Evolutionary conservation across 1,140 invertebrate genomes (phyloP).

Genomic region (Drosophila repletoides): DNA sequence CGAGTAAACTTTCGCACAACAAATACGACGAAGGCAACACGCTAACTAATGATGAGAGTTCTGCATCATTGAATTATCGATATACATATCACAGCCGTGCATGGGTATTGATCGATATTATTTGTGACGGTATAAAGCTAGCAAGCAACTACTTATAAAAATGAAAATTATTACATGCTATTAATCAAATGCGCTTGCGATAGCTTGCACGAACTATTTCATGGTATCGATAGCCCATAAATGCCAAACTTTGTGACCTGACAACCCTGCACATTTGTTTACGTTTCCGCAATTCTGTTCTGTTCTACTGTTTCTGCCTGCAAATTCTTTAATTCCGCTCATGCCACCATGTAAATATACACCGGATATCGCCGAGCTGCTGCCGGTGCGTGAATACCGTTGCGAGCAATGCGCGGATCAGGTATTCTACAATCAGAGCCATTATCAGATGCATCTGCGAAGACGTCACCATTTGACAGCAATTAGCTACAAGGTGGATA

Average conservation of each 20-base stretch:
- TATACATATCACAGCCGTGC: not conserved
- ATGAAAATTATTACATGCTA: too few species aligned
- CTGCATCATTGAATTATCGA: not conserved
- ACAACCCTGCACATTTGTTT: constrained; percentile 18
- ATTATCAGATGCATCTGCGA: constrained; percentile 55
- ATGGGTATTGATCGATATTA: too few species aligned
- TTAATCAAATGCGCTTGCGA: too few species aligned
- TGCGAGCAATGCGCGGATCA: constrained; percentile 43
- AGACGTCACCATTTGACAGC: constrained; percentile 43
- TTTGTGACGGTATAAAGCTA: too few species aligned
- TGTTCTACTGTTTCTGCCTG: not conserved
- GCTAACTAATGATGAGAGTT: constrained; percentile 14
- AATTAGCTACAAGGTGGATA: not conserved
- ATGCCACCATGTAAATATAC: constrained; percentile 38
- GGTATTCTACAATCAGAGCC: constrained; percentile 59
- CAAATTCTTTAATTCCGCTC: not conserved
- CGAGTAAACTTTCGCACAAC: constrained; percentile 35
- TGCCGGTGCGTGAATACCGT: constrained; percentile 52
- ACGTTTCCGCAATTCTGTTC: not conserved
- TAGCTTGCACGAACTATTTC: too few species aligned
- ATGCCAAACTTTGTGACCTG: too few species aligned
- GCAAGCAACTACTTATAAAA: too few species aligned
- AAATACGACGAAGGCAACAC: constrained; percentile 18
- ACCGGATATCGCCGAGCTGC: constrained; percentile 44
- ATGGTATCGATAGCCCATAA: too few species aligned